phyloP scores from a whole-genome alignment of 2,888 invertebrate species.

The Ormyrus labotus region DNA sequence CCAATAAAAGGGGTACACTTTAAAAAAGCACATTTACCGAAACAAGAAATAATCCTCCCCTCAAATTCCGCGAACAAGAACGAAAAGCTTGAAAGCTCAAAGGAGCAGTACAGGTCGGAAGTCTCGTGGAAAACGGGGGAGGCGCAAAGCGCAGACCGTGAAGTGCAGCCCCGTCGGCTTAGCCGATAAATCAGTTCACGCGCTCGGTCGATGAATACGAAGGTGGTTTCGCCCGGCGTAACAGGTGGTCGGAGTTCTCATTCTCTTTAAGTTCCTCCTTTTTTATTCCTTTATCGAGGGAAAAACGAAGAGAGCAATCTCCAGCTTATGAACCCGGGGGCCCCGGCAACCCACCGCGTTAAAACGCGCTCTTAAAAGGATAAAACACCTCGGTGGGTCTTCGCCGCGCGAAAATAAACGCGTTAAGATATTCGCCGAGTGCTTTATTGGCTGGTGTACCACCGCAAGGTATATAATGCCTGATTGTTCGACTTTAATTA shows the following conservation, averaged over 20 bases:
- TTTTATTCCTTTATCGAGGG: slow-evolving; percentile 72
- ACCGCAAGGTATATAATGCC: slow-evolving; percentile 20
- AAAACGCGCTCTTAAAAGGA: slow-evolving; percentile 73
- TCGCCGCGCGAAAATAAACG: slow-evolving; percentile 30
- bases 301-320: slow-evolving; percentile 72
- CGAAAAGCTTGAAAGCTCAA: not conserved
- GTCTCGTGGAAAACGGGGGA: slow-evolving; percentile 11
- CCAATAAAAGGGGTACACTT: too few relatives aligned
- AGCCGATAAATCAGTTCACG: slow-evolving; percentile 72
- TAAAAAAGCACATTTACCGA: too few relatives aligned
- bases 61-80: too few relatives aligned
- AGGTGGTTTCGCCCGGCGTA: slow-evolving; percentile 69
- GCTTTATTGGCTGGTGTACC: slow-evolving; percentile 35
- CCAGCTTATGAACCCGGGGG: slow-evolving; percentile 71
- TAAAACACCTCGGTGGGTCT: slow-evolving; percentile 65
- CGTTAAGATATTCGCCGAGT: slow-evolving; percentile 55
- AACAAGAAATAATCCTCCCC: too few relatives aligned
- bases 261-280: slow-evolving; percentile 65
- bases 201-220: slow-evolving; percentile 66
- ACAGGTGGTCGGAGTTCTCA: slow-evolving; percentile 74
- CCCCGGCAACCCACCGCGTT: slow-evolving; percentile 57
- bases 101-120: slow-evolving; percentile 2
- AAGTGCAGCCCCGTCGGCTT: slow-evolving; percentile 62
- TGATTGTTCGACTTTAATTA: slow-evolving; percentile 30
- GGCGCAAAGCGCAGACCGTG: slow-evolving; percentile 33